These are phyloP conservation scores for Halcyon leucocephala DNA, from an alignment of 2,797 vertebrate genomes.

Conservation along the genomic window DNA sequence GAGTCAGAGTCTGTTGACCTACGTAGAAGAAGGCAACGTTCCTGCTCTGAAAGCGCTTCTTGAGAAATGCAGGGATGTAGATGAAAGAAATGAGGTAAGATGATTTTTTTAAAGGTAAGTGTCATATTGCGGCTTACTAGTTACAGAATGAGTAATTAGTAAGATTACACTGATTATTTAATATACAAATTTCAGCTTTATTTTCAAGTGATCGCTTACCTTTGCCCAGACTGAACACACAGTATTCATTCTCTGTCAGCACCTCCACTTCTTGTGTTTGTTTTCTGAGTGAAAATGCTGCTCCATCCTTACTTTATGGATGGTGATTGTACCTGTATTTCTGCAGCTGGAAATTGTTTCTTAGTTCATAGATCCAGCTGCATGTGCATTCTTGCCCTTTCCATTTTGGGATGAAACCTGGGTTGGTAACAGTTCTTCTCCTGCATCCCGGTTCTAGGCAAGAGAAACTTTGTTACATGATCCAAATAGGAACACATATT, in stretches of 20 bases:
- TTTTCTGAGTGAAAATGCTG: neutral
- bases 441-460: neutral
- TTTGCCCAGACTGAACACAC: neutral
- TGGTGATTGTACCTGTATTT: neutral
- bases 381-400: neutral
- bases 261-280: neutral
- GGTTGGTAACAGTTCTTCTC: neutral
- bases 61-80: constrained; percentile 96
- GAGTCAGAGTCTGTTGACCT: constrained; percentile 93
- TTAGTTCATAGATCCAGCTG: neutral
- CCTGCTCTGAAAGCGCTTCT: constrained; percentile 88
- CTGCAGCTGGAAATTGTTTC: neutral
- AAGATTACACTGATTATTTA: neutral
- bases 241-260: neutral
- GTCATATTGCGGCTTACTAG: neutral
- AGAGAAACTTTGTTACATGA: neutral
- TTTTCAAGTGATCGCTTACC: neutral
- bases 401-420: neutral
- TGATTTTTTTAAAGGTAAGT: neutral
- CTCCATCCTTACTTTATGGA: neutral
- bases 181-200: neutral
- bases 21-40: constrained; percentile 96
- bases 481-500: neutral
- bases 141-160: neutral
- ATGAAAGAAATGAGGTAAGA: constrained; percentile 94